Conservation (phyloP, 2,888 invertebrate species). For the Empis stercorea region DNA sequence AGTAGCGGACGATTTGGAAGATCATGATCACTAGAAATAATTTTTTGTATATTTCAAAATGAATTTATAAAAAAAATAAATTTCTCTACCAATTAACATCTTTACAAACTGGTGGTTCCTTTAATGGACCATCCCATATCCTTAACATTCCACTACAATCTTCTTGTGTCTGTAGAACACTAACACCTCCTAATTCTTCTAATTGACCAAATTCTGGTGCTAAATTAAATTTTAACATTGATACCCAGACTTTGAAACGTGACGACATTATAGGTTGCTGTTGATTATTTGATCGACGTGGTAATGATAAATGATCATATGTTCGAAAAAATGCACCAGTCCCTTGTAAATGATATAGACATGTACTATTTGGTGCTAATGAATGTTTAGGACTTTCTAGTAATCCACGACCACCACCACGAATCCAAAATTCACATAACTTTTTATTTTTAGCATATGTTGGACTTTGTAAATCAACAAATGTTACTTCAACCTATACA, state of each 20-base stretch:
- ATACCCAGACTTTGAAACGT: conserved; percentile 73
- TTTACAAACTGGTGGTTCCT: conserved; percentile 62
- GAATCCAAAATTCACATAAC: conserved; percentile 74
- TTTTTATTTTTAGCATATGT: conserved; percentile 75
- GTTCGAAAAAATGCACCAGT: conserved; percentile 45
- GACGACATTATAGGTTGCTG: conserved; percentile 43
- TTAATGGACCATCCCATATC: conserved; percentile 75
- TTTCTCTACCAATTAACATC: conserved; percentile 59
- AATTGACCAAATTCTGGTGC: conserved; percentile 45
- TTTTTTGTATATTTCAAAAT: neutral
- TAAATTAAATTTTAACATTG: conserved; percentile 74
- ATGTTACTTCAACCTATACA: conserved; percentile 53
- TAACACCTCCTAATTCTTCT: conserved; percentile 33
- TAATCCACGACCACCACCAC: conserved; percentile 66
- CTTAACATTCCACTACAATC: conserved; percentile 73
- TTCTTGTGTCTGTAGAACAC: conserved; percentile 45
- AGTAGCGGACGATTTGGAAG: conserved; percentile 21
- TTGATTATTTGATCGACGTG: conserved; percentile 37
- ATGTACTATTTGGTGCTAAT: conserved; percentile 76
- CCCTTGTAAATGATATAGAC: conserved; percentile 69
- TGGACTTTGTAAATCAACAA: conserved; percentile 71
- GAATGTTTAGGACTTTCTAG: conserved; percentile 76
- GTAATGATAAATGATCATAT: conserved; percentile 39
- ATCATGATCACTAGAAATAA: conserved; percentile 31
- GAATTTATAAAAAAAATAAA: neutral